Percentiles rank a stretch among this genome's conserved stretches.
Conservation (phyloP, 2,888 invertebrate genomes). For the Volucella inflata region DNA sequence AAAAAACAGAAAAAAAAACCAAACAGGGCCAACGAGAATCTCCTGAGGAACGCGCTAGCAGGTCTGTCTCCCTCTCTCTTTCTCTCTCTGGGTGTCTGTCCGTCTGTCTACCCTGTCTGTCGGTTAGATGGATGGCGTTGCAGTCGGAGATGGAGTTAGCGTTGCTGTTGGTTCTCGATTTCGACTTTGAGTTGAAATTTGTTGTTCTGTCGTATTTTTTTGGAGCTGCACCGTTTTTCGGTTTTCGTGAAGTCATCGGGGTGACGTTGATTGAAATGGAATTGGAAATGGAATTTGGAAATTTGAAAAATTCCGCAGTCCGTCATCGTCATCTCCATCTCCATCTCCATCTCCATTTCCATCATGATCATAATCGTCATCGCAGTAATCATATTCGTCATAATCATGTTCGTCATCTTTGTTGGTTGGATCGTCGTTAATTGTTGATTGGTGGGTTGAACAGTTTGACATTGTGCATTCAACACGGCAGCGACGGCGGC, state of each 20-base stretch:
- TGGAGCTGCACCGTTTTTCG: not conserved
- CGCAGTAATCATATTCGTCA: not conserved
- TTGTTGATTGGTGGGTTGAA: constrained; percentile 75
- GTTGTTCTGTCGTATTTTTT: constrained; percentile 36
- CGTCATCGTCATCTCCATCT: not conserved
- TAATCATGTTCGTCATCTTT: constrained; percentile 8
- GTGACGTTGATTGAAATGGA: constrained; percentile 75
- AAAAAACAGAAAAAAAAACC: not conserved
- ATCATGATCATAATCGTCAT: not conserved
- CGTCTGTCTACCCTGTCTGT: constrained; percentile 45
- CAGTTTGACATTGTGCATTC: constrained; percentile 75
- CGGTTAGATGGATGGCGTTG: constrained; percentile 58
- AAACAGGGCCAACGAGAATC: constrained; percentile 7
- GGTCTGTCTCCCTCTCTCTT: constrained; percentile 11
- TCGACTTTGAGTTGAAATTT: not conserved
- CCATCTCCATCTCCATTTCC: no score
- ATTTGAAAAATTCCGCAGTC: constrained; percentile 60
- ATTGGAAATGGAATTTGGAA: constrained; percentile 75
- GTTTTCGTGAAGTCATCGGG: constrained; percentile 66
- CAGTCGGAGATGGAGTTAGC: no score
- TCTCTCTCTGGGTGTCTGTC: constrained; percentile 34
- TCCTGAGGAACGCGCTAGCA: constrained; percentile 27
- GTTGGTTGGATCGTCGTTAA: constrained; percentile 42
- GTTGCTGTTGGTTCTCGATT: no score
- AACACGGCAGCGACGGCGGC: constrained; percentile 59